Base-by-base conservation (phyloP, 35 echinoderm and acorn worm genomes). In the Apostichopus californicus region DNA sequence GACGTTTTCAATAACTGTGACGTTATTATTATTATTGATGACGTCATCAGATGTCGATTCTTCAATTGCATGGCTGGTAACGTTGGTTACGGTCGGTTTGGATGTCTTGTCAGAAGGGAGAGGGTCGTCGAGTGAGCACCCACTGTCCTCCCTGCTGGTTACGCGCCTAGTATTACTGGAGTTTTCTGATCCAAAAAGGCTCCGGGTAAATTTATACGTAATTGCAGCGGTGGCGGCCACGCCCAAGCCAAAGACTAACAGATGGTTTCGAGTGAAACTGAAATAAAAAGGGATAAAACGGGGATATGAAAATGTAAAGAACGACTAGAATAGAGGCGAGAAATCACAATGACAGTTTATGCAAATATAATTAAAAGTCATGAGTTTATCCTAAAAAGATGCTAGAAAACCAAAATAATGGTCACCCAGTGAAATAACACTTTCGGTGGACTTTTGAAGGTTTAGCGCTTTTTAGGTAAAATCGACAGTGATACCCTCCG, bases 211-310 rank as follows among this genome's bases (percentile, higher is more conserved):
- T 83, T 83, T 55, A 57, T 83, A 83, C 3, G 80, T 56, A 21
- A 83, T 34, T 10, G 54, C 54, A 20, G 80, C 80, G 7, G 80
- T n/a, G 56, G 80, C 80, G 56, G 80, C 53, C 18, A 83, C 25
- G 9, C 78, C 78, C 17, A 81, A 81, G 4, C 78, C 78, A 55
- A 81, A 81, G 4, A 81, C 24, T 24, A 81, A 81, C 78, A 81
- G 22, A 11, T 81, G 25, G 52, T 55, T 52, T 4, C 26, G 17
- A 46, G 15, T 83, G 80, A 83, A 83, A 57, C 80, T 83, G 56
- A 15, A 83, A 56, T 52, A 20, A 59, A 83, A 12, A 23, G 26
- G 3, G 22, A 25, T 34, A 52, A 56, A 83, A 83, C 11, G 78
- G 26, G 11, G 22, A 25, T 34, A 52, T 12, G 11, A 10, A 79